Conservation (phyloP, 2,797 vertebrate genomes). For the Borostomias antarcticus region DNA sequence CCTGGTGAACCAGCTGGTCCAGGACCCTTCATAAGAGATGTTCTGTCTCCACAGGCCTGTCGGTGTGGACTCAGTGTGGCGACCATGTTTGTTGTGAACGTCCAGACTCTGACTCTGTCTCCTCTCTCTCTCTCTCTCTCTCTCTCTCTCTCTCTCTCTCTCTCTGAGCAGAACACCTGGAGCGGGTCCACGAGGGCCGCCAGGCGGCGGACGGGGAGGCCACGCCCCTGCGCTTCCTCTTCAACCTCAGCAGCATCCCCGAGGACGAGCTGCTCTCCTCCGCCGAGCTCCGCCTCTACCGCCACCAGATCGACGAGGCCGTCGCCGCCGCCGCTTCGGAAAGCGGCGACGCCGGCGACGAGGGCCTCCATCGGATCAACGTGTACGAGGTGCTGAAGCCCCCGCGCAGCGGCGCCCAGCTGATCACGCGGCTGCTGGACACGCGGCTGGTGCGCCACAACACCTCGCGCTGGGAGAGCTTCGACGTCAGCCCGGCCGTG, state of each 20-base stretch:
- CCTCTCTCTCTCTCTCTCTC: slow-evolving; percentile 10
- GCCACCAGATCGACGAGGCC: slow-evolving; percentile 83
- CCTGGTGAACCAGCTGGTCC: too few relatives aligned
- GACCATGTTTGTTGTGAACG: neutral
- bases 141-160: too few relatives aligned
- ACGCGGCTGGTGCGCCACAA: slow-evolving; percentile 94
- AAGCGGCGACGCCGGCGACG: slow-evolving; percentile 60
- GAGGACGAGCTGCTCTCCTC: slow-evolving; percentile 94
- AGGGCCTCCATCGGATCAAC: slow-evolving; percentile 92
- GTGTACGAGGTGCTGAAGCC: slow-evolving; percentile 96
- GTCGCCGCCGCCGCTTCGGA: slow-evolving; percentile 28
- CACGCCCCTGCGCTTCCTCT: slow-evolving; percentile 85
- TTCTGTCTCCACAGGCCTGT: neutral
- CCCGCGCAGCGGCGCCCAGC: slow-evolving; percentile 78
- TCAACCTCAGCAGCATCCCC: slow-evolving; percentile 98
- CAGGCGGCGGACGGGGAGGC: slow-evolving; percentile 58
- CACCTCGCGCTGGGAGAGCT: slow-evolving; percentile 92
- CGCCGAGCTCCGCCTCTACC: slow-evolving; percentile 93
- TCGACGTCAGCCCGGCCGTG: slow-evolving; percentile 96
- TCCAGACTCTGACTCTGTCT: slow-evolving; percentile 17
- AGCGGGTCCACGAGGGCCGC: slow-evolving; percentile 59
- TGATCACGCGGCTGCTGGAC: slow-evolving; percentile 94
- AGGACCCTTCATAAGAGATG: neutral
- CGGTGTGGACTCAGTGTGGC: neutral
- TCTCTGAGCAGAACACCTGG: slow-evolving; percentile 86